Percentiles rank a stretch among this genome's conserved stretches.
Evolutionary conservation across 2,113 vertebrate genomes (phyloP).

Genomic region (Deroptyus accipitrinus): DNA sequence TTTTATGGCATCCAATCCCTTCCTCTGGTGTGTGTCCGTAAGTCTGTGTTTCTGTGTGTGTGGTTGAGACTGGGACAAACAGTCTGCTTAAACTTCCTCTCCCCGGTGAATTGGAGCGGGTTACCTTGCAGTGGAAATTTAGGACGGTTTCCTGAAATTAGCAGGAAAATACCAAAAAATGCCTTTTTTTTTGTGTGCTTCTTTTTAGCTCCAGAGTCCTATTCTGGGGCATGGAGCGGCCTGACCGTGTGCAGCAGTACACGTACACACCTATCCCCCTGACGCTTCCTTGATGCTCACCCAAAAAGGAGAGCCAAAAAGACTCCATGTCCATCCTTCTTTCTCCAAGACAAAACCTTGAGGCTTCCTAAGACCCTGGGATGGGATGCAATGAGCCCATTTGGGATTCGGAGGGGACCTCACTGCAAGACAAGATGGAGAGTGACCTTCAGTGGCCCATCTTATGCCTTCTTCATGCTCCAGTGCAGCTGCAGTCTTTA

Average conservation of each 20-base stretch:
- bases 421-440: accelerated
- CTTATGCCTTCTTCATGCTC: accelerated
- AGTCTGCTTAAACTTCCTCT: constrained; percentile 63
- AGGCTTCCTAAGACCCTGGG: neutral
- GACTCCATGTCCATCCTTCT: accelerated
- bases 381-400: accelerated
- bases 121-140: constrained; percentile 42
- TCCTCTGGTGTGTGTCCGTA: neutral
- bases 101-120: neutral
- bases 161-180: neutral
- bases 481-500: accelerated
- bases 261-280: neutral
- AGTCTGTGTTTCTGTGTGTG: neutral
- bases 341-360: neutral
- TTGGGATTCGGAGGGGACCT: accelerated
- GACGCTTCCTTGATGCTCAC: accelerated
- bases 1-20: neutral
- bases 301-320: neutral
- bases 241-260: neutral
- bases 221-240: neutral
- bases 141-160: constrained; percentile 68
- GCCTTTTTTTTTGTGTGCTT: neutral
- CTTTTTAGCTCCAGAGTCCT: neutral
- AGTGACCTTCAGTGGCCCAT: neutral
- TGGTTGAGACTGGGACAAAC: constrained; percentile 1